These are phyloP conservation scores for Drosophila jambulina DNA, from an alignment of 1,140 invertebrate species.

Conservation along the genomic window DNA sequence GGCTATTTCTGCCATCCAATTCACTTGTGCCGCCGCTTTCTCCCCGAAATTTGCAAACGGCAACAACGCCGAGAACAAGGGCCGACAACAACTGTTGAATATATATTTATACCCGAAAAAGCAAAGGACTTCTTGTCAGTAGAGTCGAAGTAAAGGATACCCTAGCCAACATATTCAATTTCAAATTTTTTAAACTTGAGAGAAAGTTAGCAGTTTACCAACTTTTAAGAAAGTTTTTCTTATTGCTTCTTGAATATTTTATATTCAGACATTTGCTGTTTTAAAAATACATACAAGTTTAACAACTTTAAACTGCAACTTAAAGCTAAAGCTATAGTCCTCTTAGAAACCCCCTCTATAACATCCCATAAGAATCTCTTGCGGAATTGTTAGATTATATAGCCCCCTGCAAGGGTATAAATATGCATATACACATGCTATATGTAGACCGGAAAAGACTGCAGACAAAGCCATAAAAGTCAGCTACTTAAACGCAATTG, in stretches of 20 bases:
- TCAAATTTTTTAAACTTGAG: neutral
- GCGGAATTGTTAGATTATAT: slow-evolving; percentile 2
- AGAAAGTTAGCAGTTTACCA: neutral
- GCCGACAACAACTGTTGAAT: slow-evolving; percentile 73
- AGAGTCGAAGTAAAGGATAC: neutral
- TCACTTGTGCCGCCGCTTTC: slow-evolving; percentile 49
- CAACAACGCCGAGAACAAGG: slow-evolving; percentile 37
- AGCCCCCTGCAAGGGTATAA: slow-evolving; percentile 8
- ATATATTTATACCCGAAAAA: slow-evolving; percentile 35
- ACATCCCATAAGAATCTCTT: neutral
- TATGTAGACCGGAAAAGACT: slow-evolving; percentile 31
- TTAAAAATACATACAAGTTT: no score
- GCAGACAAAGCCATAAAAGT: slow-evolving; percentile 72
- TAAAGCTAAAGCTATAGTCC: neutral
- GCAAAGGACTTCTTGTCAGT: neutral
- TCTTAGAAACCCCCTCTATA: neutral
- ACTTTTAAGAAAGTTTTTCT: neutral
- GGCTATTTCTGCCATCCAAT: slow-evolving; percentile 67
- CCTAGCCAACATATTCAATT: neutral
- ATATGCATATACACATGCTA: slow-evolving; percentile 11
- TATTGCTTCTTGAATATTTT: neutral
- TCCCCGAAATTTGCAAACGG: slow-evolving; percentile 61
- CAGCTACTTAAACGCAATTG: slow-evolving; percentile 79
- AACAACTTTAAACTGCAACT: neutral
- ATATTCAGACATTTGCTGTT: neutral